Conservation (phyloP, 2,888 invertebrate genomes). For the Exocentrus adspersus region DNA sequence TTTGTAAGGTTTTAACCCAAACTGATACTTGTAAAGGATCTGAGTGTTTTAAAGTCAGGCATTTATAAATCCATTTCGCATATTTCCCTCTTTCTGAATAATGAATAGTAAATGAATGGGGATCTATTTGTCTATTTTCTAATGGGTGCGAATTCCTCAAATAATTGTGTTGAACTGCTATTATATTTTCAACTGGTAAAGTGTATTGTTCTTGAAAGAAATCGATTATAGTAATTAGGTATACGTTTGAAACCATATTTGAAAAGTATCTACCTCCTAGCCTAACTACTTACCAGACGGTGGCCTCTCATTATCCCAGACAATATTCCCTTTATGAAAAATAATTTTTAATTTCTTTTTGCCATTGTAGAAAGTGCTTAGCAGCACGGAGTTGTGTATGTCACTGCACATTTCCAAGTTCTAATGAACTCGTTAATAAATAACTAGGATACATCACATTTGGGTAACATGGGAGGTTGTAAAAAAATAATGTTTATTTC, state of each 20-base stretch:
- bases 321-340: constrained; percentile 70
- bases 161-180: constrained; percentile 66
- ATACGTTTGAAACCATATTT: too few species aligned
- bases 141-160: constrained; percentile 59
- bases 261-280: too few species aligned
- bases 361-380: constrained; percentile 68
- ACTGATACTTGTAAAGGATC: constrained; percentile 71
- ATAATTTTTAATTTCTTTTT: constrained; percentile 72
- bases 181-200: constrained; percentile 68
- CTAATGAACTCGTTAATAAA: constrained; percentile 6
- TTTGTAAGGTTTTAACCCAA: constrained; percentile 71
- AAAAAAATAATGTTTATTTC: constrained; percentile 1
- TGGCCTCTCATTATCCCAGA: constrained; percentile 71
- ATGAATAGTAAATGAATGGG: constrained; percentile 70
- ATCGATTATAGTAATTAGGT: neutral
- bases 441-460: constrained; percentile 17
- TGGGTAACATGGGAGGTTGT: constrained; percentile 11
- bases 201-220: constrained; percentile 65
- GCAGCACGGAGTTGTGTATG: constrained; percentile 56
- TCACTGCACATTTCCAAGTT: constrained; percentile 50
- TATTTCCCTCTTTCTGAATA: constrained; percentile 69
- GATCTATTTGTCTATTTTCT: constrained; percentile 56
- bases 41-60: constrained; percentile 68
- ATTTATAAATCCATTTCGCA: constrained; percentile 70
- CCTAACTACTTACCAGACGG: constrained; percentile 68